These are phyloP conservation scores for Calonectris borealis DNA, from an alignment of 2,113 vertebrate genomes.

Conservation along the genomic window DNA sequence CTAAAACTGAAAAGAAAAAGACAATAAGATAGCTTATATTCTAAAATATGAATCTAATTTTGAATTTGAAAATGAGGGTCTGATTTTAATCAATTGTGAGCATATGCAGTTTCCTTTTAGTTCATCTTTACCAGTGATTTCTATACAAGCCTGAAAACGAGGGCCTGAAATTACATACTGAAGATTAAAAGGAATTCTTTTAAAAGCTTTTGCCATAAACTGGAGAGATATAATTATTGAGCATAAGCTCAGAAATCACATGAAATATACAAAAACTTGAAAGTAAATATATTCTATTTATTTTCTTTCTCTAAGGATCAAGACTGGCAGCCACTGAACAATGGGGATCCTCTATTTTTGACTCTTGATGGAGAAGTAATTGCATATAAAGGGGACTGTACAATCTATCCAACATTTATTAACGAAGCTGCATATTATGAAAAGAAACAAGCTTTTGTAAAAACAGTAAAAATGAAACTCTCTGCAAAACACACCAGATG, in stretches of 20 bases:
- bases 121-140: background rate
- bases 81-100: background rate
- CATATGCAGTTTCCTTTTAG: background rate
- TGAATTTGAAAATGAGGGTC: background rate
- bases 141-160: background rate
- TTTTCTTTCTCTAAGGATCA: conserved; percentile 82
- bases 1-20: background rate
- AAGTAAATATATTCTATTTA: conserved; percentile 16
- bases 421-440: conserved; percentile 98
- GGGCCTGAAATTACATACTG: background rate
- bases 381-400: conserved; percentile 78
- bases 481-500: conserved; percentile 73
- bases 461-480: conserved; percentile 83
- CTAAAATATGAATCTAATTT: background rate
- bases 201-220: background rate
- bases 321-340: conserved; percentile 92
- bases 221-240: background rate
- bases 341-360: conserved; percentile 91
- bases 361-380: conserved; percentile 87
- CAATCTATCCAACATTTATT: conserved; percentile 90
- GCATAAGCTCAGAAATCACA: background rate
- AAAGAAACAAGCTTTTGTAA: conserved; percentile 93
- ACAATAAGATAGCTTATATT: background rate
- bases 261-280: background rate
- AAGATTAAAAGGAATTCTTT: background rate